phyloP scores from a whole-genome alignment of 1,140 invertebrate species.

The Drosophila oshimai region DNA sequence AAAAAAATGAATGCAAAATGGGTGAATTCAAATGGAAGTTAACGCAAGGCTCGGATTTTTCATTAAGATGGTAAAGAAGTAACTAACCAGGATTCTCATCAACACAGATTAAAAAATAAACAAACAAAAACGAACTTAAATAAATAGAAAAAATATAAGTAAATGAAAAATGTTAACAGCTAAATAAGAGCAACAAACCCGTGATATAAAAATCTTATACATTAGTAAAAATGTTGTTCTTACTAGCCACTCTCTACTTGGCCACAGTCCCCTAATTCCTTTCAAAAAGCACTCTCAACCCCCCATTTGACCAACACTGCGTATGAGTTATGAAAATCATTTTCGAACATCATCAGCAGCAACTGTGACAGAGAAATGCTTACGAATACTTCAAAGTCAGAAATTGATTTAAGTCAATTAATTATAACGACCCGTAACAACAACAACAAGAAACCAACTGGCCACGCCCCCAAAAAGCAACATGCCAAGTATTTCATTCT shows the following conservation, averaged over 20 bases:
- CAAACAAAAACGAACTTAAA: no score
- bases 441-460: slow-evolving; percentile 18
- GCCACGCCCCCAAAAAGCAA: slow-evolving; percentile 6
- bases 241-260: background rate
- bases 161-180: no score
- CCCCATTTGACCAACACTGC: slow-evolving; percentile 20
- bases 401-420: slow-evolving; percentile 81
- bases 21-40: slow-evolving; percentile 12
- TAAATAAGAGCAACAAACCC: no score
- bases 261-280: background rate
- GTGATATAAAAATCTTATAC: no score
- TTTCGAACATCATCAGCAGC: slow-evolving; percentile 45
- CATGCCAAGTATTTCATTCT: background rate
- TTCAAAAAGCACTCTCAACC: background rate
- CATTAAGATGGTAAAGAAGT: no score
- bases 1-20: slow-evolving; percentile 11
- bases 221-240: no score
- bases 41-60: background rate
- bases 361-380: slow-evolving; percentile 55
- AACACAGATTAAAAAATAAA: no score
- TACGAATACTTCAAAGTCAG: slow-evolving; percentile 75
- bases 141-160: no score
- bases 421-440: slow-evolving; percentile 67
- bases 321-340: slow-evolving; percentile 74
- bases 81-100: no score